Conservation (phyloP, 1,140 invertebrate species). For the Drosophila sturtevanti region DNA sequence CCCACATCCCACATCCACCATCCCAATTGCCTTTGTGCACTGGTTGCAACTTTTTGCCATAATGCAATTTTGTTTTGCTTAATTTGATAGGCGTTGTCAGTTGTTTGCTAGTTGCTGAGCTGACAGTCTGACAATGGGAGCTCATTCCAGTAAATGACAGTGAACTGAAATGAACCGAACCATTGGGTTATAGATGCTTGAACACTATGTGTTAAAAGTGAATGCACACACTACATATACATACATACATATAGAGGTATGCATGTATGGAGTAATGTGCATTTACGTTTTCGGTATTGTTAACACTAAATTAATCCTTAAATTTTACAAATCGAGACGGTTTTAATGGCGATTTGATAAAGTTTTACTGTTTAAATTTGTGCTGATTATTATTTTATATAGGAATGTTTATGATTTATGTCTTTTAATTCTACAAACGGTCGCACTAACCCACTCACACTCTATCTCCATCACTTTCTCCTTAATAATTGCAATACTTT, state of each 20-base stretch:
- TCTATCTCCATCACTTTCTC: too few species aligned
- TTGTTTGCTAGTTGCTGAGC: conserved; percentile 40
- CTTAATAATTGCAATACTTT: neutral
- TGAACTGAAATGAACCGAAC: conserved; percentile 3
- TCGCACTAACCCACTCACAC: too few species aligned
- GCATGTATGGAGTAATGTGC: neutral
- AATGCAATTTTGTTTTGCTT: conserved; percentile 81
- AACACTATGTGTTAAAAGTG: neutral
- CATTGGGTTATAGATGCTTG: neutral
- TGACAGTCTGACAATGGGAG: conserved; percentile 60
- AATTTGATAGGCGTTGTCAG: conserved; percentile 80
- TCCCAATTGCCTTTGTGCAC: conserved; percentile 20
- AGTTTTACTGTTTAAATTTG: neutral
- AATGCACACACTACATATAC: too few species aligned
- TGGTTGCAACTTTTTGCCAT: conserved; percentile 60
- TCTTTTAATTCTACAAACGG: too few species aligned
- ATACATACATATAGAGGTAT: too few species aligned
- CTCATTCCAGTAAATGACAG: conserved; percentile 43
- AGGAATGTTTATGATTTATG: too few species aligned
- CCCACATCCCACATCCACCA: neutral
- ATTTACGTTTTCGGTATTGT: neutral
- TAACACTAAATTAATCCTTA: neutral
- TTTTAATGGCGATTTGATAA: neutral
- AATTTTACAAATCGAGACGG: neutral
- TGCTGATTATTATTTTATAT: neutral